These are phyloP conservation scores for Idaea dimidiata DNA, from an alignment of 2,888 invertebrate genomes.

Conservation along the genomic window DNA sequence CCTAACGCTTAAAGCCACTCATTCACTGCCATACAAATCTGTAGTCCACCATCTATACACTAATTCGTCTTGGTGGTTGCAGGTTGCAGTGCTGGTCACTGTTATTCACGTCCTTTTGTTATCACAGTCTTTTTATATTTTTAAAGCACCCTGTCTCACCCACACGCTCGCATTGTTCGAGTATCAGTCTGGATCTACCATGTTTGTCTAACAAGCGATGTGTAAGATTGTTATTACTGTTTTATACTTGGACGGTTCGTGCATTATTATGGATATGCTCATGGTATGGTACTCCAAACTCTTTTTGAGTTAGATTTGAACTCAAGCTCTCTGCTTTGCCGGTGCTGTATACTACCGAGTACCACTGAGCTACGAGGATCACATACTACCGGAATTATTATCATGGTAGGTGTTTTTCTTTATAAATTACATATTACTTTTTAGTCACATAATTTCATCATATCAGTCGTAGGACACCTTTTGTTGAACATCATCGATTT, in stretches of 20 bases:
- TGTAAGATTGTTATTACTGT: conserved; percentile 76
- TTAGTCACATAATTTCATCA: too few species aligned
- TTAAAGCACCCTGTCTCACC: conserved; percentile 60
- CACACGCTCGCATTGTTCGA: conserved; percentile 67
- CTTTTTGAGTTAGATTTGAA: not conserved
- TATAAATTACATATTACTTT: too few species aligned
- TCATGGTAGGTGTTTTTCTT: too few species aligned
- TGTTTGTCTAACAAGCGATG: conserved; percentile 80
- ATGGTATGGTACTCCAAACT: not conserved
- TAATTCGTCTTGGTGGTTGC: conserved; percentile 55
- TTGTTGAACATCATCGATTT: too few species aligned
- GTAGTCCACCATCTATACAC: conserved; percentile 39
- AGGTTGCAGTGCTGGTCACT: conserved; percentile 30
- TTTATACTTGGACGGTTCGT: conserved; percentile 52
- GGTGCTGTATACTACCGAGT: too few species aligned
- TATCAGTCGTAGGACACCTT: too few species aligned
- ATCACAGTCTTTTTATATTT: conserved; percentile 34
- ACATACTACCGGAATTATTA: too few species aligned
- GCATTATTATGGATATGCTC: conserved; percentile 37
- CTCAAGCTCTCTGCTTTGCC: too few species aligned
- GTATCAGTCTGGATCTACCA: conserved; percentile 69
- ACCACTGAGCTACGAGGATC: too few species aligned
- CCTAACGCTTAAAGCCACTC: not conserved
- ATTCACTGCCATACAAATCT: not conserved
- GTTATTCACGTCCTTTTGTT: conserved; percentile 58